These are phyloP conservation scores for Melanotaenia boesemani DNA, from an alignment of 2,797 vertebrate genomes.

Conservation along the genomic window DNA sequence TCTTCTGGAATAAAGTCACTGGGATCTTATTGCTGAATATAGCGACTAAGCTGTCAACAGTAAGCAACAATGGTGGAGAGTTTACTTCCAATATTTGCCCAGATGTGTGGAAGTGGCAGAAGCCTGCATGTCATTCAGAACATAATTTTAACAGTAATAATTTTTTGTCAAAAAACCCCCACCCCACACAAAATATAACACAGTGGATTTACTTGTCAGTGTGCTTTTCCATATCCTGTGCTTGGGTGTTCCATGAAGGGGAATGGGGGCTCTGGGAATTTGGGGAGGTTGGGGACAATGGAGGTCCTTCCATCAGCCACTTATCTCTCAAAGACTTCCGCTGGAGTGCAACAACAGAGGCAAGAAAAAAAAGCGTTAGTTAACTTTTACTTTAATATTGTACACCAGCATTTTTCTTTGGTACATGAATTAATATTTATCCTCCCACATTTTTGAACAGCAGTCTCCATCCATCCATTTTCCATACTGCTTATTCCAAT, in stretches of 20 bases:
- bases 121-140: too few species aligned
- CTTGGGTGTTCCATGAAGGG: constrained; percentile 60
- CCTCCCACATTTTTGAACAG: too few species aligned
- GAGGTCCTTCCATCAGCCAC: constrained; percentile 88
- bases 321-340: constrained; percentile 91
- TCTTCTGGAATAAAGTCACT: constrained; percentile 15
- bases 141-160: too few species aligned
- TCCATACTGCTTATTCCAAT: too few species aligned
- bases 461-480: too few species aligned
- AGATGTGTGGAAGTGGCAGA: too few species aligned
- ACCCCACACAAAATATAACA: constrained; percentile 1
- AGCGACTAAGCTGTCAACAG: too few species aligned
- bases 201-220: constrained; percentile 64
- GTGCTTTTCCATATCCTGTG: constrained; percentile 67
- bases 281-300: constrained; percentile 57
- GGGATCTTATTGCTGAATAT: neutral
- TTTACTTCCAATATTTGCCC: too few species aligned
- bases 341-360: constrained; percentile 62
- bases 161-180: neutral
- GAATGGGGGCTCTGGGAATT: constrained; percentile 64
- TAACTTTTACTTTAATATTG: neutral
- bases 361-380: neutral
- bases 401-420: neutral
- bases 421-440: too few species aligned
- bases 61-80: too few species aligned